Base-by-base conservation (phyloP, 2,888 invertebrate species). In the Fragum sueziense region DNA sequence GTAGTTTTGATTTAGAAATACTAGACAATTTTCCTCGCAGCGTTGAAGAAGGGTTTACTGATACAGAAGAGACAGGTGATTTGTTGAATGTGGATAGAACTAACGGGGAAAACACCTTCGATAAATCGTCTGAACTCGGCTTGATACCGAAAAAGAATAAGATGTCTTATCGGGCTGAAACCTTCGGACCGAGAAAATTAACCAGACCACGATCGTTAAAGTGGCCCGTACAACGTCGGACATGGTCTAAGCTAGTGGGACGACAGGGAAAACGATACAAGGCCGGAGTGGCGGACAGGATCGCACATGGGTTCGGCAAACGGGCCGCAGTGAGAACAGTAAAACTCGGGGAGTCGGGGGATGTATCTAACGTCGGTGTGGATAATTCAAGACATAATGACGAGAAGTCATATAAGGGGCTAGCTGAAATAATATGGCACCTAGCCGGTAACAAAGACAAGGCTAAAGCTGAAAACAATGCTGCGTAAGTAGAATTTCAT, bases 221-320 rank as follows among this genome's bases (percentile, higher is more conserved):
- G n/a, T 47, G 47, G 47, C 47, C 47, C 3, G n/a, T n/a, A 14
- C 14, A 47, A 47, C 47, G 47, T 3, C 14, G 47, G 17, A 14
- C 47, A 47, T 47, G 47, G 31, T 33, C 33, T n/a, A 31, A 33
- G n/a, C 9, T 61, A 0, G 17, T n/a, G 20, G 41, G 27, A 1
- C 25, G 41, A 37, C 9, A 33, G 41, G 86, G 86, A 70, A 74
- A 87, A 61, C 89, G 88, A 11, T 89, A 88, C 79, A 84, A 87
- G 68, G 79, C 85, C 9, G 84, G 84, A 27, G 86, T 89, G n/a
- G 87, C 86, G 7, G 87, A 87, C 59, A 73, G 90, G 34, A 88
- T 90, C 74, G 90, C 89, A 20, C 90, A 90, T 57, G 90, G 90
- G 25, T 90, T 88, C 54, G 90, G 90, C 29, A 90, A 90, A 77